Conservation (phyloP, 2,797 vertebrate genomes). For the Somateria mollissima region DNA sequence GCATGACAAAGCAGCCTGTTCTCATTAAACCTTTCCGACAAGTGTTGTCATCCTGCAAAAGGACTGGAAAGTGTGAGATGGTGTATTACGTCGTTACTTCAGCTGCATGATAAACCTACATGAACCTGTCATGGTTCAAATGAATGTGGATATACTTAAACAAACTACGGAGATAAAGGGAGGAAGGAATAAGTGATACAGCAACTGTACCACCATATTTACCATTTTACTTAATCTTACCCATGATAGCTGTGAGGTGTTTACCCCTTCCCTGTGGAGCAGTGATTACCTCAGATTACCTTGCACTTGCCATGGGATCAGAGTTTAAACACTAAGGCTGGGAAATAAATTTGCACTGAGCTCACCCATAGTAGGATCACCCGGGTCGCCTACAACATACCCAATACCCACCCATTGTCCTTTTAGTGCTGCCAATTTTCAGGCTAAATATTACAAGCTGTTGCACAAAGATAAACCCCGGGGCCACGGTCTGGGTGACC, state of each 20-base stretch:
- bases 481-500: background rate
- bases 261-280: background rate
- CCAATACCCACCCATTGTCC: background rate
- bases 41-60: background rate
- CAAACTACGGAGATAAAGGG: background rate
- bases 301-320: background rate
- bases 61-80: background rate
- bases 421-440: background rate
- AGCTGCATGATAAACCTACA: background rate
- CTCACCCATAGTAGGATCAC: background rate
- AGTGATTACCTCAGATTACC: background rate
- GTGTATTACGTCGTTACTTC: background rate
- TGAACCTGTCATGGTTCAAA: background rate
- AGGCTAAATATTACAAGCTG: slow-evolving; percentile 11
- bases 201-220: background rate
- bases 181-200: background rate
- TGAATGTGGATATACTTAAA: background rate
- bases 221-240: background rate
- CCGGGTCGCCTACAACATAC: background rate
- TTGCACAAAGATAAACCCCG: slow-evolving; percentile 11
- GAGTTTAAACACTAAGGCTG: background rate
- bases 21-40: background rate
- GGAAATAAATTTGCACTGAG: background rate
- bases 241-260: background rate
- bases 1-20: background rate